These are phyloP conservation scores for Paradoxurus hermaphroditus DNA, from an alignment of 2,113 vertebrate genomes.

Conservation along the genomic window DNA sequence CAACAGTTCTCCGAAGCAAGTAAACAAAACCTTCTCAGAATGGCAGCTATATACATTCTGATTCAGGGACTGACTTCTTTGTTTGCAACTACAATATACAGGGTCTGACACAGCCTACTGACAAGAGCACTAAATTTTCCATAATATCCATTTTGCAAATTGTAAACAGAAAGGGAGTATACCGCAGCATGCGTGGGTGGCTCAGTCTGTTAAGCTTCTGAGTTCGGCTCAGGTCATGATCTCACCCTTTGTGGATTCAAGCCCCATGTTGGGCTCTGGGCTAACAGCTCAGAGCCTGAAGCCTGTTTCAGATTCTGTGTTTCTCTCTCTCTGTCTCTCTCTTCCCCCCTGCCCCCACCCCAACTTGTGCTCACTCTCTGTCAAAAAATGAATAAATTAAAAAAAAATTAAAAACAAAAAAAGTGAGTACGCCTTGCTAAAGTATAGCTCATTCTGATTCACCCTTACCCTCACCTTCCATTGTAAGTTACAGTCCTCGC, in stretches of 20 bases:
- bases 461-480: background rate
- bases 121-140: background rate
- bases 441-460: background rate
- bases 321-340: too few relatives aligned
- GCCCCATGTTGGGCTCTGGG: too few relatives aligned
- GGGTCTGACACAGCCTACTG: background rate
- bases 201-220: too few relatives aligned
- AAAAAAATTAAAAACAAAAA: too few relatives aligned
- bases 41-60: background rate
- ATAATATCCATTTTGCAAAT: background rate
- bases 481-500: background rate
- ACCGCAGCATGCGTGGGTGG: background rate
- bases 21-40: background rate
- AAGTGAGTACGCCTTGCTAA: background rate
- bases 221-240: too few relatives aligned
- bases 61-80: background rate
- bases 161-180: background rate
- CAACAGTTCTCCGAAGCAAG: slow-evolving; percentile 30
- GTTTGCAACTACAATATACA: background rate
- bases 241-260: too few relatives aligned
- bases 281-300: too few relatives aligned
- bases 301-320: too few relatives aligned
- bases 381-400: too few relatives aligned
- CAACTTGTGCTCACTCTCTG: too few relatives aligned
- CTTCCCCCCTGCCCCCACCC: too few relatives aligned